Conservation (phyloP, 2,888 invertebrate genomes). For the Oxyteleia sp. region DNA sequence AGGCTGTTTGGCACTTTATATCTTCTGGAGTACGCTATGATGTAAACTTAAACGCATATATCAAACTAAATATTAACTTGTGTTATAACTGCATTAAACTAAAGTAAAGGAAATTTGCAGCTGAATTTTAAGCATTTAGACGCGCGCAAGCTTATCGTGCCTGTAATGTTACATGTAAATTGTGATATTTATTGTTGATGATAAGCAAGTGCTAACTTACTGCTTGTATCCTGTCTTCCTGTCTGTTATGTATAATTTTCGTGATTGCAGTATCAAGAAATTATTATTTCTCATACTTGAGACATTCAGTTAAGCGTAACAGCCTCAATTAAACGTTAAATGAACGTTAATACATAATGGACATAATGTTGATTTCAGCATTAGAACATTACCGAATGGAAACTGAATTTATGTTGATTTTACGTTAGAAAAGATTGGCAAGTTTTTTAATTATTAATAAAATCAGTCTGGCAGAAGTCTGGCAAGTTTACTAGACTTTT, state of each 20-base stretch:
- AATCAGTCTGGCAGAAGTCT: too few relatives aligned
- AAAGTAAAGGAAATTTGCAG: constrained; percentile 22
- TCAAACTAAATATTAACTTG: constrained; percentile 45
- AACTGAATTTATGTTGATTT: too few relatives aligned
- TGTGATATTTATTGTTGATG: constrained; percentile 3
- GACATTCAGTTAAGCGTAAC: not conserved
- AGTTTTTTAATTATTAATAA: too few relatives aligned
- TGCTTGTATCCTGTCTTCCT: not conserved
- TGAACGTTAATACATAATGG: too few relatives aligned
- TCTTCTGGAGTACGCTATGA: not conserved
- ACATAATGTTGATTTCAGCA: too few relatives aligned
- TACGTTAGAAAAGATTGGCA: too few relatives aligned
- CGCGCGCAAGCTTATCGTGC: constrained; percentile 14
- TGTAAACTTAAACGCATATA: constrained; percentile 12
- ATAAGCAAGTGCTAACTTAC: constrained; percentile 1
- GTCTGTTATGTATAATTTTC: constrained; percentile 6
- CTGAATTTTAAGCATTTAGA: constrained; percentile 24
- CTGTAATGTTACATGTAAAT: not conserved
- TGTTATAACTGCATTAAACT: constrained; percentile 25
- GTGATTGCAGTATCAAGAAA: too few relatives aligned
- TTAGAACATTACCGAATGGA: too few relatives aligned
- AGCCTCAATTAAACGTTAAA: too few relatives aligned
- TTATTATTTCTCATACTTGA: too few relatives aligned
- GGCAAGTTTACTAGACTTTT: too few relatives aligned
- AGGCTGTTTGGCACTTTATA: constrained; percentile 14